Evolutionary conservation across 1,140 invertebrate species (phyloP).

Genomic region (Musca vetustissima): DNA sequence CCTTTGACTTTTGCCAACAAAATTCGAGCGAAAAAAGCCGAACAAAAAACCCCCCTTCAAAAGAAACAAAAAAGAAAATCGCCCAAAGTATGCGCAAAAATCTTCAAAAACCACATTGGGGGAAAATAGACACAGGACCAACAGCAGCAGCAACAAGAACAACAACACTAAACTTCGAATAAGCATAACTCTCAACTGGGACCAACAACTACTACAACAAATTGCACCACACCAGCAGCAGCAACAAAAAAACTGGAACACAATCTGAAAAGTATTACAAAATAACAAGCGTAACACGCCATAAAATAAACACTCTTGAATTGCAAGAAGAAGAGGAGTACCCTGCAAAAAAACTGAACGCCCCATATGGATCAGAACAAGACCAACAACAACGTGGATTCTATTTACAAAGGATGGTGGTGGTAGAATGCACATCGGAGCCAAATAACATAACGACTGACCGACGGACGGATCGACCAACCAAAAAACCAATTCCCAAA

Average conservation of each 20-base stretch:
- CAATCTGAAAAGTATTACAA: slow-evolving; percentile 23
- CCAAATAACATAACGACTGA: too few species aligned
- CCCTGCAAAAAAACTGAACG: not conserved
- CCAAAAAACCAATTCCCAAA: slow-evolving; percentile 50
- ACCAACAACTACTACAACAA: too few species aligned
- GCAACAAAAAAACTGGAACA: slow-evolving; percentile 16
- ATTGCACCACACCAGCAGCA: not conserved
- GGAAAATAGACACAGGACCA: slow-evolving; percentile 12
- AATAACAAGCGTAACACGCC: slow-evolving; percentile 22
- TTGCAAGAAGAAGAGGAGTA: not conserved
- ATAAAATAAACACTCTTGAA: slow-evolving; percentile 23
- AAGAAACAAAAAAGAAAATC: slow-evolving; percentile 14
- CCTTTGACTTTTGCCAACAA: slow-evolving; percentile 21
- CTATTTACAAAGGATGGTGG: not conserved
- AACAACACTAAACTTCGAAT: not conserved
- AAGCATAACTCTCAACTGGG: too few species aligned
- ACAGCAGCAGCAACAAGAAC: not conserved
- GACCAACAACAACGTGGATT: not conserved
- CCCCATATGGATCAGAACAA: not conserved
- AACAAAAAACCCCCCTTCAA: too few species aligned
- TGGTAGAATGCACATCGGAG: slow-evolving; percentile 14
- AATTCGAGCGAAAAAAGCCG: not conserved
- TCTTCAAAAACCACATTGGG: slow-evolving; percentile 23
- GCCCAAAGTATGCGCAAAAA: slow-evolving; percentile 25
- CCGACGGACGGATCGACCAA: too few species aligned